Conservation (phyloP, 2,797 vertebrate species). For the Pogonophryne albipinna region DNA sequence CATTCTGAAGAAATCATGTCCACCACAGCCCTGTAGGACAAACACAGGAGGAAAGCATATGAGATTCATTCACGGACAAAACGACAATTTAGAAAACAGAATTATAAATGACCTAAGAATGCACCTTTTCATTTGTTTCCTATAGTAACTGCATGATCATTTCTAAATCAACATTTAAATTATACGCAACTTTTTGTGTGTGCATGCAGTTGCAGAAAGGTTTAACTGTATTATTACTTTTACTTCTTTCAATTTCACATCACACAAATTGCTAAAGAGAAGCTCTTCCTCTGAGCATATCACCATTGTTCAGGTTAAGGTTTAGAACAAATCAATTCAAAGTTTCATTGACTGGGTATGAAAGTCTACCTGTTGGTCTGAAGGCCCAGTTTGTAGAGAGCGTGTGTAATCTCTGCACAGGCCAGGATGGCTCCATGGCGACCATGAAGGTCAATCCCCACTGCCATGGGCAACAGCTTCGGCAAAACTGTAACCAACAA, state of each 20-base stretch:
- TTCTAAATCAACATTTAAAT: too few species aligned
- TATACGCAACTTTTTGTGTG: too few species aligned
- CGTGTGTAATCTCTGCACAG: conserved; percentile 92
- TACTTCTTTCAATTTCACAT: neutral
- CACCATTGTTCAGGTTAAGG: neutral
- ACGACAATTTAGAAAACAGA: neutral
- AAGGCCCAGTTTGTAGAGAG: conserved; percentile 87
- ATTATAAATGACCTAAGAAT: neutral
- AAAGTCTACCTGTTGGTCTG: conserved; percentile 87
- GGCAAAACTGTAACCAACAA: conserved; percentile 88
- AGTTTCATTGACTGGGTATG: neutral
- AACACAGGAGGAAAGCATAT: neutral
- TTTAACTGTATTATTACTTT: too few species aligned
- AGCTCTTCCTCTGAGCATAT: neutral
- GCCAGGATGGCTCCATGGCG: conserved; percentile 94
- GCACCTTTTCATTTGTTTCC: too few species aligned
- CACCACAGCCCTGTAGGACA: conserved; percentile 79
- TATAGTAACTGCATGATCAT: neutral
- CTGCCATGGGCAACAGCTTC: conserved; percentile 87
- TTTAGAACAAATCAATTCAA: too few species aligned
- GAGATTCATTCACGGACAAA: neutral
- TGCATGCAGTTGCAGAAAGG: too few species aligned
- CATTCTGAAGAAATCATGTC: conserved; percentile 85
- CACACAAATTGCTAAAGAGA: neutral
- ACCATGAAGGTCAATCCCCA: conserved; percentile 89